Base-by-base conservation (phyloP, 2,888 invertebrate genomes). In the Drosophila incognita region DNA sequence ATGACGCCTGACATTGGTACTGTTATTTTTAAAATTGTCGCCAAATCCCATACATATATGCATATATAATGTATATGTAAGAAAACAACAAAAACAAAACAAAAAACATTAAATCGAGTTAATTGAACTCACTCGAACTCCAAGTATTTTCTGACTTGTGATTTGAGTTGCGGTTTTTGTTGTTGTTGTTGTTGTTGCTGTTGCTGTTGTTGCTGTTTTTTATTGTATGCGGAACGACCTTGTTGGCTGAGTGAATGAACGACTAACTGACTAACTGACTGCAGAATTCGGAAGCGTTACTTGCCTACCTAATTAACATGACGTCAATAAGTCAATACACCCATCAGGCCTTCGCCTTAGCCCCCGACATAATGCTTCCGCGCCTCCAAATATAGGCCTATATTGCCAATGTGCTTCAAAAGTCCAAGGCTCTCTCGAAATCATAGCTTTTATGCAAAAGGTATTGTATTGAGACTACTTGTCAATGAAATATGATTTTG, bases 221-320 rank as follows among this genome's bases (percentile, higher is more conserved):
- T 68, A 65, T 77, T 67, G 72, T 70, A 87, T 81, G 79, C 85
- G 81, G 84, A 81, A 87, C 87, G 85, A 87, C 87, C 88, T 85
- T 87, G 85, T 66, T 80, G 70, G 74, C 63, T 74, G 56, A 68
- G 66, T 83, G 76, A 79, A 64, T 68, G 73, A 69, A 46, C 46
- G 46, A 46, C 46, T 80, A 64, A 72, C 42, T 53, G 63, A 59
- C 40, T 63, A 58, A 61, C 66, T 76, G 63, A 76, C 57, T 80
- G 74, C 69, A 64, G 73, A 65, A 67, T 81, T 80, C 81, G 80
- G 81, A 81, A 81, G 82, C 79, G 67, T 69, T 67, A 52, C 64
- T 73, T 51, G 53, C 29, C 53, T 59, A 70, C 61, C 73, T 74
- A 77, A 80, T 80, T 80, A 71, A 52, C 72, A 82, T 87, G 83